Conservation (phyloP, 2,888 invertebrate species). For the Bombyx huttoni region DNA sequence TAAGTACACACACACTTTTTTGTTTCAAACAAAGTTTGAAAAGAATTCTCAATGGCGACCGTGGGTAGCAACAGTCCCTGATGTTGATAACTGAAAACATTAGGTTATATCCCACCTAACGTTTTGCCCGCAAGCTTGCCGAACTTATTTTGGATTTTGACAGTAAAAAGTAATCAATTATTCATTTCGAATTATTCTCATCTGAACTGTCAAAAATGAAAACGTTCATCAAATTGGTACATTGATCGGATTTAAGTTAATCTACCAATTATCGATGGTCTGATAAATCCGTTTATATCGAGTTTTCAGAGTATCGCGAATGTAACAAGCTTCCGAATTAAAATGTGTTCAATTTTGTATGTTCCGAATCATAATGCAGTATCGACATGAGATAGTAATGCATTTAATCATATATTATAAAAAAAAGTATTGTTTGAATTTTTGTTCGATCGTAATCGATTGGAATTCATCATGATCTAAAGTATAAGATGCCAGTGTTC, state of each 20-base stretch:
- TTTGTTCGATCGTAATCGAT: neutral
- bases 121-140: too few species aligned
- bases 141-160: too few species aligned
- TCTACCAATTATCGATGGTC: conserved; percentile 7
- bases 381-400: neutral
- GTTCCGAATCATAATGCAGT: neutral
- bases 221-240: neutral
- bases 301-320: conserved; percentile 6
- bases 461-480: too few species aligned
- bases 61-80: too few species aligned
- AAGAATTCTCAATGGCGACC: too few species aligned
- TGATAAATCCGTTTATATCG: conserved; percentile 11
- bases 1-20: too few species aligned
- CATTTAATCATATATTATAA: neutral
- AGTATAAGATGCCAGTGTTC: too few species aligned
- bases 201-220: neutral
- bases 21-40: too few species aligned
- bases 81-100: too few species aligned
- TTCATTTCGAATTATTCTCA: neutral
- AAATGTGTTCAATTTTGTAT: conserved; percentile 11
- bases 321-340: conserved; percentile 11
- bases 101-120: too few species aligned
- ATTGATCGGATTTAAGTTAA: conserved; percentile 4
- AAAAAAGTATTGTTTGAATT: neutral
- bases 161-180: too few species aligned